Base-by-base conservation (phyloP, 1,140 invertebrate species). In the Drosophila pectinifera region DNA sequence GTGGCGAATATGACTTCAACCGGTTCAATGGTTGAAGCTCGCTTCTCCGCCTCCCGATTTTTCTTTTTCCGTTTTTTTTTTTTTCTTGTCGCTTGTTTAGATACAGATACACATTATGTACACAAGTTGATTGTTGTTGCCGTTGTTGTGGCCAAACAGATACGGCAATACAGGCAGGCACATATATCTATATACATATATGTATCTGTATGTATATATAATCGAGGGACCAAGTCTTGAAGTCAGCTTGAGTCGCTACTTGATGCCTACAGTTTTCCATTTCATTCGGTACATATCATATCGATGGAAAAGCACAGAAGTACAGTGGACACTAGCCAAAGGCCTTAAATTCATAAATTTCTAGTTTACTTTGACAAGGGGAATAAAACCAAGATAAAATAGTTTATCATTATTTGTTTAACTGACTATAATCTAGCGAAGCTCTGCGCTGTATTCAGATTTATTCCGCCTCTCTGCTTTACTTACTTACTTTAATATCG, bases 31-130 rank as follows among this genome's bases (percentile, higher is more conserved):
- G 58, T 83, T 55, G 65, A 83, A 77, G 53, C 58, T 49, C 22
- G 18, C 49, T 48, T 61, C 69, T 16, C 46, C 41, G 16, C 46
- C 31, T 51, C 31, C 39, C 20, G 20, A 20, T 38, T 28, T 13
- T 26, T 34, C 31, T 38, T 28, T 10, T 34, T 16, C 11, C 13
- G 20, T 31, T 51, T 14, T 42, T 20, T 57, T 24, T 38, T 18
- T 70, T 36, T 39, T 20, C 48, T 43, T 68, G 67, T 70, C 46
- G 67, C 67, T 70, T 70, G 67, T 81, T 67, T 81, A 85, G 81
- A 78, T 80, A 80, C 82, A 85, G 81, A 85, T 76, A 76, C 62
- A 85, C 78, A 85, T 85, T 77, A 86, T 85, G 82, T 85, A 81
- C 63, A 56, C 51, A 78, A 62, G 59, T 36, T 69, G 63, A 70